A percentile compares a stretch with the other conserved stretches of the same genome.
Evolutionary conservation across 2,113 vertebrate genomes (phyloP).

Genomic region (Neomonachus schauinslandi): DNA sequence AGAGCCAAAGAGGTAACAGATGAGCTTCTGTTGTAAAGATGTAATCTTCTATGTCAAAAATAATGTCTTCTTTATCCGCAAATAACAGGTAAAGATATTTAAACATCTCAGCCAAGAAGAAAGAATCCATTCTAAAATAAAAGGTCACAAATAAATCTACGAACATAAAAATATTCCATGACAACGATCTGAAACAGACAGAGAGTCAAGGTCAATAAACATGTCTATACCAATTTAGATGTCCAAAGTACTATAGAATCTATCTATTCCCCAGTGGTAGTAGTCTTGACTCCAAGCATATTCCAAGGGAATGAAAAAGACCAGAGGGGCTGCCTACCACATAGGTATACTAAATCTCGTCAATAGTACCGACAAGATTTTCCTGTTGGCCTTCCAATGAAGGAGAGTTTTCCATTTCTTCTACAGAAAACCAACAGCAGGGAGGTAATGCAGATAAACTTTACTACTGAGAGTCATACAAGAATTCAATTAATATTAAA

Average conservation of each 20-base stretch:
- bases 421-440: background rate
- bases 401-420: background rate
- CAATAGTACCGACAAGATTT: background rate
- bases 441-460: background rate
- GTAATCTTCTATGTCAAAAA: conserved; percentile 98
- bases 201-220: background rate
- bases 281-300: background rate
- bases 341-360: background rate
- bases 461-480: background rate
- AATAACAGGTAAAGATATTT: conserved; percentile 98
- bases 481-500: conserved; percentile 15
- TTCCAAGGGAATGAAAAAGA: background rate
- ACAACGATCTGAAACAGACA: background rate
- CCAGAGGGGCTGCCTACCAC: background rate
- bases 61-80: conserved; percentile 94
- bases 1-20: conserved; percentile 96
- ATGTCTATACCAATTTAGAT: background rate
- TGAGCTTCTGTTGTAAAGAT: conserved; percentile 99
- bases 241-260: background rate
- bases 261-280: background rate
- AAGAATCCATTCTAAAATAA: conserved; percentile 96
- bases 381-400: background rate
- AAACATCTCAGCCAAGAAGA: conserved; percentile 99
- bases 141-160: conserved; percentile 58
- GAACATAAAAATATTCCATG: conserved; percentile 42